These are phyloP conservation scores for zebrafish (Danio rerio) DNA, from an alignment of 2,113 vertebrate species.

Conservation along the genomic window GRCz12tu NC_133189.1:49387001-49387500, in stretches of 20 bases:
- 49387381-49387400: constrained; percentile 78
- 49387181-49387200: background rate
- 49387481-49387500: background rate
- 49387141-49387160: background rate
- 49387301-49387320: constrained; percentile 74
- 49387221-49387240: background rate
- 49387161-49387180: background rate
- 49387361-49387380: constrained; percentile 78
- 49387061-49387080: background rate
- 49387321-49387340: constrained; percentile 76
- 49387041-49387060: background rate
- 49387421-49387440: background rate
- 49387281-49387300: constrained; percentile 71
- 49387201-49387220: background rate
- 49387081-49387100: background rate
- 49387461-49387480: background rate
- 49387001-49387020: background rate
- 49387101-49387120: background rate
- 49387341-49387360: constrained; percentile 76
- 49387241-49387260: background rate
- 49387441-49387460: background rate
- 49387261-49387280: background rate
- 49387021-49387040: constrained; percentile 13
- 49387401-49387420: constrained; percentile 62
- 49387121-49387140: background rate